Percentiles rank a stretch among this genome's conserved stretches.
Conservation (phyloP, 2,113 vertebrate genomes). For the Colinus virginianus region DNA sequence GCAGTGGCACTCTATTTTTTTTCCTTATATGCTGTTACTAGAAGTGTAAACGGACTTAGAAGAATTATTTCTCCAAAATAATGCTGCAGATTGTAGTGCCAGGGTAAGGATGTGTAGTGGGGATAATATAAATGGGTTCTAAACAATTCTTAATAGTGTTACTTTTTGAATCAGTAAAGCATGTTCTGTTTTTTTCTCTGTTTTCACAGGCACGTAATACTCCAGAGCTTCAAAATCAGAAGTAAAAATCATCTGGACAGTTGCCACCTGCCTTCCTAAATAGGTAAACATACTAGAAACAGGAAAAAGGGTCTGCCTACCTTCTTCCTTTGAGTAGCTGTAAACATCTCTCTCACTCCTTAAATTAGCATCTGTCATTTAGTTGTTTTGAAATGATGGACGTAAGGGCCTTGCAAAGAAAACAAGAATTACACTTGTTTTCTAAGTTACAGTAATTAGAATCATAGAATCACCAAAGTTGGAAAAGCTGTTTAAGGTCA, state of each 20-base stretch:
- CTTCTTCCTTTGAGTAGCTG: slow-evolving; percentile 5
- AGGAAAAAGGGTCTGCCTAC: not conserved
- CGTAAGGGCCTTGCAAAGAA: not conserved
- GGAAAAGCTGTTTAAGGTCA: not conserved
- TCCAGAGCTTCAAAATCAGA: slow-evolving; percentile 20
- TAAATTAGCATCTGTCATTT: not conserved
- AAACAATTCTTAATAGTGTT: not conserved
- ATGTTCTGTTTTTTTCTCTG: not conserved
- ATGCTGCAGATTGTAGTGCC: not conserved
- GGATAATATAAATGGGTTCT: not conserved
- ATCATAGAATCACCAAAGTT: not conserved
- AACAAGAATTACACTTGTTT: not conserved
- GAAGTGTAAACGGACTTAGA: not conserved
- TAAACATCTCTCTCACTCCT: not conserved
- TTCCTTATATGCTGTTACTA: not conserved
- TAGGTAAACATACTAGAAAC: slow-evolving; percentile 19
- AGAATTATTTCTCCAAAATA: not conserved
- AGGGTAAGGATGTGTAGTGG: not conserved
- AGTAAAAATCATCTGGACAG: slow-evolving; percentile 20
- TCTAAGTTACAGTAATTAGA: not conserved
- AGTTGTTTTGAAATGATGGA: not conserved
- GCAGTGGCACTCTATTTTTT: not conserved
- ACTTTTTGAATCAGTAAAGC: not conserved
- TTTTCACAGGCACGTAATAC: slow-evolving; percentile 8
- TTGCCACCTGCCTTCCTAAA: slow-evolving; percentile 27